These are phyloP conservation scores for Zenarchopterus dispar DNA, from an alignment of 2,797 vertebrate genomes.

Conservation along the genomic window DNA sequence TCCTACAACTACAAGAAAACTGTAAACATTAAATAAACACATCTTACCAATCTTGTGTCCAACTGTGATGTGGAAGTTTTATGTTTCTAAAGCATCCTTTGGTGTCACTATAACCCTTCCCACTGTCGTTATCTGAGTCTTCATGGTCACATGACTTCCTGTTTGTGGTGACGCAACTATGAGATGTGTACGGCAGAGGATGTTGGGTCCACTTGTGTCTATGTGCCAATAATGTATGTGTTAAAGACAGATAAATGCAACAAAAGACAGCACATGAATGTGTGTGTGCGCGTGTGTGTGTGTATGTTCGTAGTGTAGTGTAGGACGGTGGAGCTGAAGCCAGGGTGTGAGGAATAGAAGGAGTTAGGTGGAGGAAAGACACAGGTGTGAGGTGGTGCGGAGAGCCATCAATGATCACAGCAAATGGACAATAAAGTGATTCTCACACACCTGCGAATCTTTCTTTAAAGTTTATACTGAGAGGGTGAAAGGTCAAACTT, in stretches of 20 bases:
- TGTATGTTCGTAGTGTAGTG: too few species aligned
- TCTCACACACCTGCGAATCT: constrained; percentile 14
- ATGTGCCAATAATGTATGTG: constrained; percentile 2
- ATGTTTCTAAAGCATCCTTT: constrained; percentile 39
- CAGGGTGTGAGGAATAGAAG: background rate
- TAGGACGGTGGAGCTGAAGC: too few species aligned
- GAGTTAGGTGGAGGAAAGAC: background rate
- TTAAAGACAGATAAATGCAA: too few species aligned
- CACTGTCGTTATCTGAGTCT: constrained; percentile 49
- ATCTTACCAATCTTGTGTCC: constrained; percentile 53
- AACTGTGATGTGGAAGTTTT: constrained; percentile 7
- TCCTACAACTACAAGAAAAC: background rate
- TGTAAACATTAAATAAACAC: background rate
- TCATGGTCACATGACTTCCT: constrained; percentile 73
- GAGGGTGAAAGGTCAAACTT: too few species aligned
- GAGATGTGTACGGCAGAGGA: constrained; percentile 8
- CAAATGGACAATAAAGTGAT: constrained; percentile 8
- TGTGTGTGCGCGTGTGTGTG: too few species aligned
- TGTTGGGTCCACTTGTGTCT: constrained; percentile 29
- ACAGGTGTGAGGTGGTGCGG: constrained; percentile 8
- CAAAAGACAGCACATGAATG: too few species aligned
- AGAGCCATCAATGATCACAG: too few species aligned
- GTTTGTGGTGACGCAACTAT: constrained; percentile 27
- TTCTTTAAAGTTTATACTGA: background rate
- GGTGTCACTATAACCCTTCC: constrained; percentile 52